Conservation (phyloP, 2,888 invertebrate species). For the Trachelus stipa region DNA sequence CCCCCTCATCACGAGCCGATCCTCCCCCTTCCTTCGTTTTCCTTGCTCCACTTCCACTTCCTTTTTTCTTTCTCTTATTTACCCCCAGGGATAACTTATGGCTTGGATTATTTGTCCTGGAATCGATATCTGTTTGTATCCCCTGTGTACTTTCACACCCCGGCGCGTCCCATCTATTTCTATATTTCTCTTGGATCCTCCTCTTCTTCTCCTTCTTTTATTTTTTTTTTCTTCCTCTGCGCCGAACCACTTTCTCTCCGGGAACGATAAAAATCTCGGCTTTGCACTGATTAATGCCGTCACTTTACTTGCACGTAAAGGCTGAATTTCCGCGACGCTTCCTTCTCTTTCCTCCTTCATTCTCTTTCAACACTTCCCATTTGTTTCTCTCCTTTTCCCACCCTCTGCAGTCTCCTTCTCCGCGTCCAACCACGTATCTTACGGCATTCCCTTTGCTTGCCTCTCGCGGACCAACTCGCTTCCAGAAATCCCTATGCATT, state of each 20-base stretch:
- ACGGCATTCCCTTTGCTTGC: too few species aligned
- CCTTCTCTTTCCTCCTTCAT: not conserved
- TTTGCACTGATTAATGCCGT: too few species aligned
- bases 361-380: not conserved
- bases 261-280: not conserved
- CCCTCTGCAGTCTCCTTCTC: too few species aligned
- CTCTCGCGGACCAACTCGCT: too few species aligned
- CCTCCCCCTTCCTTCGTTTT: too few species aligned
- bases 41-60: too few species aligned
- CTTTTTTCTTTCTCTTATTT: too few species aligned
- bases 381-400: not conserved
- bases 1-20: too few species aligned
- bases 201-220: not conserved
- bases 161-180: not conserved
- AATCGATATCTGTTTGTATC: slow-evolving; percentile 3
- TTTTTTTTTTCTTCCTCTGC: too few species aligned
- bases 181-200: too few species aligned
- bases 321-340: not conserved
- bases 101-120: not conserved
- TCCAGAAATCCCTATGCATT: slow-evolving; percentile 41
- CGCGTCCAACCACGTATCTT: too few species aligned
- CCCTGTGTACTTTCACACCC: not conserved
- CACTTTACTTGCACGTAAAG: not conserved
- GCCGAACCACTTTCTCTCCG: slow-evolving; percentile 2
- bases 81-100: too few species aligned